These are phyloP conservation scores for Helobdella robusta DNA, from an alignment of 2,888 invertebrate genomes.

Conservation along the genomic window DNA sequence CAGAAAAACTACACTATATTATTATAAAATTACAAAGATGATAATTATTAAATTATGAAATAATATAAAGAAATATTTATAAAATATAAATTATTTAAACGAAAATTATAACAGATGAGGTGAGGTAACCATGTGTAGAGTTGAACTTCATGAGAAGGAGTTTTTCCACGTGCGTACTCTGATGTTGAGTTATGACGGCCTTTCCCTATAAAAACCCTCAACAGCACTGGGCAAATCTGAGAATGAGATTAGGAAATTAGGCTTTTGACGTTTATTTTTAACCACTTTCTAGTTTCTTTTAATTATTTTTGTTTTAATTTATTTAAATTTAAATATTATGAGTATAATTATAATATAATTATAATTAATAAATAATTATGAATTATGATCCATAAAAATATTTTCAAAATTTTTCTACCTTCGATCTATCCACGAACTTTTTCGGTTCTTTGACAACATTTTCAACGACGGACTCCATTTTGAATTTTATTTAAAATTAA, in stretches of 20 bases:
- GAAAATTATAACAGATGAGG: too few relatives aligned
- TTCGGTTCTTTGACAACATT: conserved; percentile 23
- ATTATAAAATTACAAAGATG: too few relatives aligned
- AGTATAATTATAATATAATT: not conserved
- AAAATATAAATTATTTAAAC: too few relatives aligned
- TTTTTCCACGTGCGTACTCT: conserved; percentile 81
- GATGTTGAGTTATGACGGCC: conserved; percentile 80
- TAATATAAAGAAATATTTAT: too few relatives aligned
- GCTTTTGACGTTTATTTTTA: too few relatives aligned
- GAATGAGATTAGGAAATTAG: too few relatives aligned
- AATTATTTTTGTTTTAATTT: not conserved
- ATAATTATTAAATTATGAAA: too few relatives aligned
- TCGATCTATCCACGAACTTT: conserved; percentile 22
- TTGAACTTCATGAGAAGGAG: conserved; percentile 90
- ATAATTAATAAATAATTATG: too few relatives aligned
- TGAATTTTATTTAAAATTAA: not conserved
- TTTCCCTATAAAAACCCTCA: conserved; percentile 25
- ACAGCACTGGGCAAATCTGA: conserved; percentile 28
- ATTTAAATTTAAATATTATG: not conserved
- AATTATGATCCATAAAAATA: too few relatives aligned
- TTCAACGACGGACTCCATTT: conserved; percentile 28
- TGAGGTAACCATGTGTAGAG: conserved; percentile 89
- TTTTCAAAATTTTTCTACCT: conserved; percentile 11
- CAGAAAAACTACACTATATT: too few relatives aligned
- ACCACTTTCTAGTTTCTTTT: too few relatives aligned